Conservation (phyloP, 2,888 invertebrate genomes). For the Selenia dentaria region DNA sequence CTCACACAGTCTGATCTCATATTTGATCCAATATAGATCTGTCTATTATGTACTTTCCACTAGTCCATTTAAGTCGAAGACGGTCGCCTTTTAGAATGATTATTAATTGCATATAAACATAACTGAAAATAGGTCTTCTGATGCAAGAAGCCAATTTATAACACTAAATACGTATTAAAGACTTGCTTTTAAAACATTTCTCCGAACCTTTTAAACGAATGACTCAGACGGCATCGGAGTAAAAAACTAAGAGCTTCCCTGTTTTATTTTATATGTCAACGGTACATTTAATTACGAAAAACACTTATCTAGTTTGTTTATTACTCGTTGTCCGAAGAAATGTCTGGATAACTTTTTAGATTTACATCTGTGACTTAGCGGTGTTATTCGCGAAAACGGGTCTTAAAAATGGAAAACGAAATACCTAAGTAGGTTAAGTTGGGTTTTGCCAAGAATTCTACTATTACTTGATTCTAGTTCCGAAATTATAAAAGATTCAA, state of each 20-base stretch:
- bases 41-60: too few relatives aligned
- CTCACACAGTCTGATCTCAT: too few relatives aligned
- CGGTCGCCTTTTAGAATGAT: too few relatives aligned
- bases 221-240: slow-evolving; percentile 42
- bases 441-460: too few relatives aligned
- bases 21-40: too few relatives aligned
- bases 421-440: background rate
- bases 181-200: slow-evolving; percentile 27
- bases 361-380: background rate
- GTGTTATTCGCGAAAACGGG: too few relatives aligned
- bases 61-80: too few relatives aligned
- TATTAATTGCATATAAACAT: too few relatives aligned
- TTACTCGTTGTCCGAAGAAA: slow-evolving; percentile 10
- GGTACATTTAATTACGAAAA: slow-evolving; percentile 42
- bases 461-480: too few relatives aligned
- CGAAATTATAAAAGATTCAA: too few relatives aligned
- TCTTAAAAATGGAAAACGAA: background rate
- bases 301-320: slow-evolving; percentile 39
- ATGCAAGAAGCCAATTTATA: slow-evolving; percentile 28
- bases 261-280: slow-evolving; percentile 26
- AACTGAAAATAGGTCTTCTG: too few relatives aligned
- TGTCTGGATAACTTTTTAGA: slow-evolving; percentile 8
- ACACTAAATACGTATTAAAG: slow-evolving; percentile 29
- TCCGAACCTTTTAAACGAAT: slow-evolving; percentile 35
- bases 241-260: slow-evolving; percentile 52